These are phyloP conservation scores for Cheumatopsyche charites DNA, from an alignment of 1,140 invertebrate genomes.

Conservation along the genomic window DNA sequence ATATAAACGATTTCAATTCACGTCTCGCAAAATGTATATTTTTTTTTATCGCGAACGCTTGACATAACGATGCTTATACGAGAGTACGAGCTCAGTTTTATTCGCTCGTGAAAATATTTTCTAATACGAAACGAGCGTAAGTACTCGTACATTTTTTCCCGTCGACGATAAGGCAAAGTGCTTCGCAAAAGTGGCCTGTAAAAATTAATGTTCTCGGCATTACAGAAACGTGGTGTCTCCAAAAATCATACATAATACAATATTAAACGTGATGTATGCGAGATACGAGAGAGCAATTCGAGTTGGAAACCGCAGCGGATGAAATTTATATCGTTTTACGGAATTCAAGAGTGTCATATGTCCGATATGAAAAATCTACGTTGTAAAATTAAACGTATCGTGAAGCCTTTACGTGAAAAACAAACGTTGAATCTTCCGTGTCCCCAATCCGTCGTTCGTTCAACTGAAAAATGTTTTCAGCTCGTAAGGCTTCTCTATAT, in stretches of 20 bases:
- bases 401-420: not conserved
- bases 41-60: too few relatives aligned
- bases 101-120: constrained; percentile 20
- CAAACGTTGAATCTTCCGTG: too few relatives aligned
- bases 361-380: not conserved
- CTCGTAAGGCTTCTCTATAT: too few relatives aligned
- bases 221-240: constrained; percentile 6
- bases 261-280: not conserved
- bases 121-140: constrained; percentile 5
- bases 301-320: constrained; percentile 4
- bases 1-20: too few relatives aligned
- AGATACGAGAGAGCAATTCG: constrained; percentile 5
- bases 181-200: constrained; percentile 19
- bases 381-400: not conserved
- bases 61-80: too few relatives aligned
- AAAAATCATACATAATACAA: not conserved
- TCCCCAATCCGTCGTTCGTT: too few relatives aligned
- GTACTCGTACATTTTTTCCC: not conserved
- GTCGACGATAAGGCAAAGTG: constrained; percentile 22
- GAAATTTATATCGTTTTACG: constrained; percentile 13
- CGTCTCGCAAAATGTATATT: too few relatives aligned
- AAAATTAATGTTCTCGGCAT: constrained; percentile 20
- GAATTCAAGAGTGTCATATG: too few relatives aligned
- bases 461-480: too few relatives aligned
- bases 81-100: not conserved